phyloP scores from a whole-genome alignment of 2,888 invertebrate species.

The Lepetodrilus schrolli region DNA sequence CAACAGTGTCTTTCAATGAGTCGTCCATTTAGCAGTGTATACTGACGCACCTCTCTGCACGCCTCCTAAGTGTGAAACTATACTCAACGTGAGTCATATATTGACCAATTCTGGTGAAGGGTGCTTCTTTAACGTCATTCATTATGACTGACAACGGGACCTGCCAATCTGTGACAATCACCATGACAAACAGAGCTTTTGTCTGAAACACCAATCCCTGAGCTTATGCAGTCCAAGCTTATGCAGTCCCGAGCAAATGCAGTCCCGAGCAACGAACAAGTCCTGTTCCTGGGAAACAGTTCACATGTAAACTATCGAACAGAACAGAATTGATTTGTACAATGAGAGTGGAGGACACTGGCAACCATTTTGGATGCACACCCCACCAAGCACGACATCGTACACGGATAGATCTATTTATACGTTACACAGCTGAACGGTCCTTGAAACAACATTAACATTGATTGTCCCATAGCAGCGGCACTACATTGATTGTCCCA shows the following conservation, averaged over 20 bases:
- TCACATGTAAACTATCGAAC: slow-evolving; percentile 15
- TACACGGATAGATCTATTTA: neutral
- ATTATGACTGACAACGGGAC: neutral
- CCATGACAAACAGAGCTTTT: neutral
- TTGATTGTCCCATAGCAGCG: neutral
- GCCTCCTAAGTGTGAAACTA: too few relatives aligned
- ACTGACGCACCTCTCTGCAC: too few relatives aligned
- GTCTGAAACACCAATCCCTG: too few relatives aligned
- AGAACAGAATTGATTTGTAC: slow-evolving; percentile 4
- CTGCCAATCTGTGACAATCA: neutral
- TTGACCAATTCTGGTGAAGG: neutral
- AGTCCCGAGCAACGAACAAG: too few relatives aligned
- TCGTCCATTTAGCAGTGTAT: too few relatives aligned
- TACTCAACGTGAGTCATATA: neutral
- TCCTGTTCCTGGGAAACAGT: too few relatives aligned
- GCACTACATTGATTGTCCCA: neutral
- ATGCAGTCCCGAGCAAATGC: too few relatives aligned
- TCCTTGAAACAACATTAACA: neutral
- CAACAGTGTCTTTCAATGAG: too few relatives aligned
- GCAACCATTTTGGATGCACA: neutral
- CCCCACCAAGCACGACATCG: neutral
- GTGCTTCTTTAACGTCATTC: neutral
- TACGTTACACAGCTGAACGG: neutral
- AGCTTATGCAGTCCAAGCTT: too few relatives aligned
- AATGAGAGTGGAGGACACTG: neutral